A percentile compares a stretch with the other conserved stretches of the same genome.
phyloP scores from a whole-genome alignment of 2,888 invertebrate genomes.

The Drosophila niveifrons region DNA sequence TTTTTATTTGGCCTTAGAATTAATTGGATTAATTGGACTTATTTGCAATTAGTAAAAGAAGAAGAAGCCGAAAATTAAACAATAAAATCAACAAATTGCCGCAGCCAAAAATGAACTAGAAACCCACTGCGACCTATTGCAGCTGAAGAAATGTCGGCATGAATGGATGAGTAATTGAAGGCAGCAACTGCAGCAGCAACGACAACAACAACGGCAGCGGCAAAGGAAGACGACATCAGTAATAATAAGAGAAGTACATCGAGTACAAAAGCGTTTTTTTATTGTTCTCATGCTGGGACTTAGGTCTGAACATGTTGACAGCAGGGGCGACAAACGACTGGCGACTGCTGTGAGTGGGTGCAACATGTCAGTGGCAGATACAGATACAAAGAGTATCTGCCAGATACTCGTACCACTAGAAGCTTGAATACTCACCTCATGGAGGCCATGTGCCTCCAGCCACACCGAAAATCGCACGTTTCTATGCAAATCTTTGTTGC shows the following conservation, averaged over 20 bases:
- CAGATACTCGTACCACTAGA: conserved; percentile 47
- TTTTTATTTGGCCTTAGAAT: conserved; percentile 6
- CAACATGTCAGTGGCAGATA: conserved; percentile 49
- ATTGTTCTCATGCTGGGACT: conserved; percentile 71
- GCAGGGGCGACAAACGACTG: conserved; percentile 61
- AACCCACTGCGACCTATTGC: conserved; percentile 22
- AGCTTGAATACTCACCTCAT: conserved; percentile 33
- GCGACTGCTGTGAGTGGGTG: conserved; percentile 52
- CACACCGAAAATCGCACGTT: conserved; percentile 75
- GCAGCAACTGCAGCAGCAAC: conserved; percentile 25
- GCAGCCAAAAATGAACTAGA: conserved; percentile 40
- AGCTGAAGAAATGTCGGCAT: conserved; percentile 58
- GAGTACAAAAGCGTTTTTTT: conserved; percentile 37
- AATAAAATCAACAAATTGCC: conserved; percentile 70
- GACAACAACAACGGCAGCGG: conserved; percentile 4
- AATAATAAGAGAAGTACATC: conserved; percentile 9
- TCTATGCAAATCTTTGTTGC: conserved; percentile 77
- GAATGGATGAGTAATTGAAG: conserved; percentile 75
- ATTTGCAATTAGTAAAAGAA: conserved; percentile 50
- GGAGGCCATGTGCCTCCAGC: conserved; percentile 61
- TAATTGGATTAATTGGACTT: conserved; percentile 57
- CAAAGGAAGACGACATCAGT: conserved; percentile 10
- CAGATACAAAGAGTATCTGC: conserved; percentile 53
- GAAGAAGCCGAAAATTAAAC: conserved; percentile 47
- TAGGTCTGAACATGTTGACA: conserved; percentile 73